Evolutionary conservation across 2,888 invertebrate species (phyloP), one percentile per base, ranked within the genome.

Genomic region (Alcis repandata): DNA sequence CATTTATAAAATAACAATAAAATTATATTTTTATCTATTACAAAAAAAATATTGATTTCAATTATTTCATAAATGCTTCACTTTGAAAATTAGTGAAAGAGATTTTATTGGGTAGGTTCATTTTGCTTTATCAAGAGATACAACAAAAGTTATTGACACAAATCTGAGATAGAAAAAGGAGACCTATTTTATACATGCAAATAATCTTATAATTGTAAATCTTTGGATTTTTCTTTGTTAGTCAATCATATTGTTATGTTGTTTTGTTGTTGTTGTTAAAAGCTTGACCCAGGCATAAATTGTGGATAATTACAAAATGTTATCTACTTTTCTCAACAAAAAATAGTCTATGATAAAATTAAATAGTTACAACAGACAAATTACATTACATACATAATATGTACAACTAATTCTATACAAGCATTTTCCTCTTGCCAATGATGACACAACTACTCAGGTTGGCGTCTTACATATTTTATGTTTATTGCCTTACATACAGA

Each of bases 171-270:
- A n/a, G n/a, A n/a, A n/a, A n/a, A n/a, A n/a, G n/a, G 36, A 36
- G 10, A 36, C 13, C 13, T 36, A 2, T 38, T 15, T 43, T 19
- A 19, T 19, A 15, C 43, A 43, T 27, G 2, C 2, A 10, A 10
- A 17, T 43, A 43, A 19, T 43, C 19, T 19, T 43, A 10, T 19
- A 43, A 19, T 19, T 43, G 1, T 17, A 43, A 19, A 43, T 43
- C 43, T 43, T 43, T 43, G 43, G 43, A 43, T 9, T 43, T 43
- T 43, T 43, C 19, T 38, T 38, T 38, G 38, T 27, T 27, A 36
- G 36, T 36, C 36, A 36, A 36, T 13, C 3, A 36, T 36, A 13
- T 36, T 36, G 13, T 3, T n/a, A 36, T 11, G 6, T 43, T 17
- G 19, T 9, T 19, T 6, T 19, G 19, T n/a, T 43, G 43, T 19